Evolutionary conservation across 2,113 vertebrate genomes (phyloP).

Genomic region (Lichenostomus cassidix): DNA sequence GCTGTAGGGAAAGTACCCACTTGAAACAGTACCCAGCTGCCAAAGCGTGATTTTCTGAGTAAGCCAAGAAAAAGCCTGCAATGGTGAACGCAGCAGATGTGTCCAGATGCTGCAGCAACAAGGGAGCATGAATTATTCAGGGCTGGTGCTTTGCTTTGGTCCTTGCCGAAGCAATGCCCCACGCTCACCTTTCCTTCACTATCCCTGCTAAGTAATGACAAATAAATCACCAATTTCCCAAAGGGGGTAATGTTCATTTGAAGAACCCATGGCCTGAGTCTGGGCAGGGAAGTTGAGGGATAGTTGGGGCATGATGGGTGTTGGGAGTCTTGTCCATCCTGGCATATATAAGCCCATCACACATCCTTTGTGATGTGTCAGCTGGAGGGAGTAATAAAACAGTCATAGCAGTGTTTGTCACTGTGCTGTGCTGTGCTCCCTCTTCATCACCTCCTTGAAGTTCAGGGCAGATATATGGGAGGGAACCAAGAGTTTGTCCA

Average conservation of each 20-base stretch:
- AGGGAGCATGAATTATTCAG: slow-evolving; percentile 66
- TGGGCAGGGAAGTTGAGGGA: not conserved
- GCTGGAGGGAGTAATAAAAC: not conserved
- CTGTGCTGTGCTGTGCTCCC: not conserved
- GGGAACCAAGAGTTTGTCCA: not conserved
- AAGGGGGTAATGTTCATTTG: not conserved
- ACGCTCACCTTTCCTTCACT: not conserved
- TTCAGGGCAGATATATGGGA: not conserved
- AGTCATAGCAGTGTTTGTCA: not conserved
- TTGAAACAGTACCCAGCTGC: slow-evolving; percentile 51
- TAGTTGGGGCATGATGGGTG: rapidly evolving
- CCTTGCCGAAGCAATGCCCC: rapidly evolving
- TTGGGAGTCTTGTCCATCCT: not conserved
- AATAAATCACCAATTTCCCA: not conserved
- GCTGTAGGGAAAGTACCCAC: slow-evolving; percentile 28
- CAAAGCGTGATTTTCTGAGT: slow-evolving; percentile 8
- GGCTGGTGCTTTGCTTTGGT: not conserved
- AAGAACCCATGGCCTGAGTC: not conserved
- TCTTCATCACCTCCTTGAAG: not conserved
- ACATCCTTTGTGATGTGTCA: not conserved
- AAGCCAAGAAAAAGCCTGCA: not conserved
- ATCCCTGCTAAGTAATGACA: not conserved
- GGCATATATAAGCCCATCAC: not conserved
- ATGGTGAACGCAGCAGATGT: not conserved
- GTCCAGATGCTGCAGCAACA: slow-evolving; percentile 32